These are phyloP conservation scores for Parasteatoda lunata DNA, from an alignment of 2,888 invertebrate genomes.

Conservation along the genomic window DNA sequence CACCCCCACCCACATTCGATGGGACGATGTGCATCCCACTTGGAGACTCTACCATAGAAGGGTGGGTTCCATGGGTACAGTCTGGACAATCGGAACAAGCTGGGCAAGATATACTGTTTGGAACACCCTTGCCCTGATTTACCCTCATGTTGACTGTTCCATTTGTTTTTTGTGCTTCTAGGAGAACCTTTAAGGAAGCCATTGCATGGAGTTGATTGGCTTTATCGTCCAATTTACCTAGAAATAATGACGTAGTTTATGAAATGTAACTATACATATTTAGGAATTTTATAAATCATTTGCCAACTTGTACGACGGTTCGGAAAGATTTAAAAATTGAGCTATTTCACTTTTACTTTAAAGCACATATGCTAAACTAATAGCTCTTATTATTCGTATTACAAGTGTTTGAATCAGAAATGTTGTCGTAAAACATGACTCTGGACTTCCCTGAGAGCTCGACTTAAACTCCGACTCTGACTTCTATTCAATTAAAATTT, in stretches of 20 bases:
- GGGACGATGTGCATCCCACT: slow-evolving; percentile 50
- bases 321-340: too few relatives aligned
- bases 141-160: slow-evolving; percentile 23
- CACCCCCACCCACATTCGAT: slow-evolving; percentile 28
- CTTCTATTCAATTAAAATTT: too few relatives aligned
- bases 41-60: slow-evolving; percentile 58
- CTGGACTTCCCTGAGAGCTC: too few relatives aligned
- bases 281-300: too few relatives aligned
- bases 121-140: slow-evolving; percentile 26
- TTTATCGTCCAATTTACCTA: slow-evolving; percentile 97
- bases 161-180: slow-evolving; percentile 88
- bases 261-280: too few relatives aligned
- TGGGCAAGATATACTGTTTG: slow-evolving; percentile 55
- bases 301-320: too few relatives aligned
- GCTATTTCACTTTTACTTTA: too few relatives aligned
- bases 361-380: too few relatives aligned
- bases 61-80: slow-evolving; percentile 60
- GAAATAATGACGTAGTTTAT: slow-evolving; percentile 5
- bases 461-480: too few relatives aligned
- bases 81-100: slow-evolving; percentile 61
- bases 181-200: slow-evolving; percentile 91
- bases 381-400: too few relatives aligned
- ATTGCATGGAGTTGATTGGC: slow-evolving; percentile 96
- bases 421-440: too few relatives aligned
- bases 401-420: too few relatives aligned